Conservation (phyloP, 1,140 invertebrate genomes). For the Drosophila athabasca region DNA sequence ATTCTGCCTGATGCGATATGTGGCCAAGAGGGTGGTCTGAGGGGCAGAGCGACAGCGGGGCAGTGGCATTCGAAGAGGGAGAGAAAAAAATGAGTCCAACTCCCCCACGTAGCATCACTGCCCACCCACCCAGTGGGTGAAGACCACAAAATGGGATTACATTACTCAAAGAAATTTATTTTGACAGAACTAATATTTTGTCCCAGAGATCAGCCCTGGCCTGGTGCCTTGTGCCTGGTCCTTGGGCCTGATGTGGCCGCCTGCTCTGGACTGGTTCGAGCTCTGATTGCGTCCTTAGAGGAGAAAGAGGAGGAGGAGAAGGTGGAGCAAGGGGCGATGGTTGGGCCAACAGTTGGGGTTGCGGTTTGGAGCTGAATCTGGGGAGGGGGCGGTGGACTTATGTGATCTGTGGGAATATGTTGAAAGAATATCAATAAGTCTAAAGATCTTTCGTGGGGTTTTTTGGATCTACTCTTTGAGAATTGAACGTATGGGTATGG, state of each 20-base stretch:
- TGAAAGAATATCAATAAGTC: too few relatives aligned
- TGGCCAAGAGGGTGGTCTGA: constrained; percentile 47
- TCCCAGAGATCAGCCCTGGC: constrained; percentile 65
- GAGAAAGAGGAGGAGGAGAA: background rate
- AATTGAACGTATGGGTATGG: too few relatives aligned
- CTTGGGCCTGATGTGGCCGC: constrained; percentile 45
- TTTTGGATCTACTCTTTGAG: too few relatives aligned
- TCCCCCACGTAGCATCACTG: constrained; percentile 9
- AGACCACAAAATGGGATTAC: constrained; percentile 81
- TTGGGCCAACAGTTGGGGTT: constrained; percentile 8
- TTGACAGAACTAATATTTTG: constrained; percentile 83
- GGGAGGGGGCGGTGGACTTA: background rate
- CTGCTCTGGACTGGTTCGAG: constrained; percentile 30
- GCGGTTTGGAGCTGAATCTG: background rate
- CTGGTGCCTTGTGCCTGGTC: background rate
- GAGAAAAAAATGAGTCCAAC: constrained; percentile 39
- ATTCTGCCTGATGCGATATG: constrained; percentile 78
- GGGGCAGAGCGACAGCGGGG: background rate
- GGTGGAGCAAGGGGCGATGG: background rate
- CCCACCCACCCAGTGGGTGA: constrained; percentile 57
- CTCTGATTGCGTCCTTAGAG: constrained; percentile 35
- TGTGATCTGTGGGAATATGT: background rate
- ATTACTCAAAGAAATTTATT: constrained; percentile 83
- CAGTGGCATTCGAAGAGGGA: background rate
- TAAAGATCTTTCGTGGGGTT: background rate